Evolutionary conservation across 1,140 invertebrate species (phyloP).

Genomic region (Drosophila persimilis): DNA sequence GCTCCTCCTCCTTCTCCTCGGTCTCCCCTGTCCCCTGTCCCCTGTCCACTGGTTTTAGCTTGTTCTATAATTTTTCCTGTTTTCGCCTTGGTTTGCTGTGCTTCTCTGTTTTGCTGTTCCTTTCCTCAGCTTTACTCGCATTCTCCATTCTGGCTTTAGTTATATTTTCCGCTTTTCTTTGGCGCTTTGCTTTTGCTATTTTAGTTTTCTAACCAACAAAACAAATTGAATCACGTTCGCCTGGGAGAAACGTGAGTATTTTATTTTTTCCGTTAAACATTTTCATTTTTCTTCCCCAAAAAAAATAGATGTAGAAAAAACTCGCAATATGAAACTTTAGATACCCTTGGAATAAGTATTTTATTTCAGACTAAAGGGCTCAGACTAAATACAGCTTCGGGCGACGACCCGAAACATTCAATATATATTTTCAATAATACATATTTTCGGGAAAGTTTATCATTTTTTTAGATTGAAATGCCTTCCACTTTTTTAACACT

Average conservation of each 20-base stretch:
- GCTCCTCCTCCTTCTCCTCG: constrained; percentile 28
- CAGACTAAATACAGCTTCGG: too few relatives aligned
- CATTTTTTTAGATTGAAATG: too few relatives aligned
- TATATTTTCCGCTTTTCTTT: constrained; percentile 44
- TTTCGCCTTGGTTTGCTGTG: constrained; percentile 38
- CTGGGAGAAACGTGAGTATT: constrained; percentile 76
- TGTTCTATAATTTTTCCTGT: constrained; percentile 52
- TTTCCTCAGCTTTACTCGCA: constrained; percentile 29
- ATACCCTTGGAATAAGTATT: constrained; percentile 7
- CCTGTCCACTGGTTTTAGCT: constrained; percentile 34
- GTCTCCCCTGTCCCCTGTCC: constrained; percentile 4
- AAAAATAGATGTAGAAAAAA: constrained; percentile 26
- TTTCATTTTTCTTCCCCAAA: constrained; percentile 73
- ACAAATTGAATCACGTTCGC: constrained; percentile 81
- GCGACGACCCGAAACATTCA: too few relatives aligned
- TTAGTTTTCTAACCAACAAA: constrained; percentile 81
- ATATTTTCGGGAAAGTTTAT: too few relatives aligned
- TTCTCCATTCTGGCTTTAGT: constrained; percentile 48
- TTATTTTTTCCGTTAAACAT: constrained; percentile 81
- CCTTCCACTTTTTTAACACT: too few relatives aligned
- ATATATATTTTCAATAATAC: too few relatives aligned
- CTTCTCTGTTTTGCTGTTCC: constrained; percentile 28
- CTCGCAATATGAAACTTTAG: constrained; percentile 18
- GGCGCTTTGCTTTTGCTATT: constrained; percentile 62
- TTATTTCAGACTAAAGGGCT: too few relatives aligned